Base-by-base conservation (phyloP, 2,113 vertebrate genomes). In the Nothocercus julius region DNA sequence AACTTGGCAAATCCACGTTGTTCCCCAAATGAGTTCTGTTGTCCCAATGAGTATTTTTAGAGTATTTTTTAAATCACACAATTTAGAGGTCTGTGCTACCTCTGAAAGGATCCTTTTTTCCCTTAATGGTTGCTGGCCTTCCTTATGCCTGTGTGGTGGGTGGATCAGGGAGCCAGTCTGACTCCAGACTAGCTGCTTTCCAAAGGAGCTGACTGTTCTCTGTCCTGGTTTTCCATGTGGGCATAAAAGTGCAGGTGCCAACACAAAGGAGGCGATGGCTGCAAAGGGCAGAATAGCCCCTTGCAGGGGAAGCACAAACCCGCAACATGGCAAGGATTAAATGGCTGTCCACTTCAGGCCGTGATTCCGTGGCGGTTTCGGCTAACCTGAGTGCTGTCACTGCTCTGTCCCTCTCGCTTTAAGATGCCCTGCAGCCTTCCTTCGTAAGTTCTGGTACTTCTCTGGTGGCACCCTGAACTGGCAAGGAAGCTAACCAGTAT, bases 81-180 rank as follows among this genome's bases (percentile, higher is more conserved):
- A 72, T 93, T 96, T 1, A 32, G 81, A 94, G 95, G 64, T 9
- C 45, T 59, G 85, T 2, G 63, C 49, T 91, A 89, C n/a, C 72
- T 64, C 54, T 18, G 7, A 56, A 30, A 47, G 62, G 84, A 64
- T 80, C 76, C 91, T n/a, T 12, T 76, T 68, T 88, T 25, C 12
- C 59, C 17, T 49, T 68, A 11, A 40, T 75, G 6, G 0, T 67
- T 22, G 87, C 75, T 42, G 74, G 81, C 56, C 62, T 53, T 40
- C 85, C 24, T 59, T 1, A 30, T 7, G 24, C 54, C 62, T 10
- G 45, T 49, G 56, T 54, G 68, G 68, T 74, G 5, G 64, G 30
- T 44, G 76, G 53, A 42, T 62, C 64, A 4, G 80, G 77, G 27
- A 62, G 38, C 27, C 25, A 10, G 1, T 27, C 67, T 58, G 14